A percentile compares a stretch with the other conserved stretches of the same genome.
phyloP scores from a whole-genome alignment of 23 tunicate species.

The Styela plicata region DNA sequence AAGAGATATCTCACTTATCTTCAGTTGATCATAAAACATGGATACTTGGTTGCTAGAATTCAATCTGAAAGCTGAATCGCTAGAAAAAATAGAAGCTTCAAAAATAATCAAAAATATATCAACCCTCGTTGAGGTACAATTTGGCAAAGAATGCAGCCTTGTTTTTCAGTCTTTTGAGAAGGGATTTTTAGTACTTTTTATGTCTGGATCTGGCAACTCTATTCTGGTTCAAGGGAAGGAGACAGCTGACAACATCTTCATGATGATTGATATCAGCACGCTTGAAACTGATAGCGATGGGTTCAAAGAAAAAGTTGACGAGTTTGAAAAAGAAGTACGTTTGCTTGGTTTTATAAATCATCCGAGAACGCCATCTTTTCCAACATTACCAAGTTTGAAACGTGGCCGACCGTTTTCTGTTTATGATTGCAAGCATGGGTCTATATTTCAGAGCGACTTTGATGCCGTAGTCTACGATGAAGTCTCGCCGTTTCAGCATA shows the following conservation, averaged over 20 bases:
- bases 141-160: not conserved
- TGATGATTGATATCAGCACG: not conserved
- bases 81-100: not conserved
- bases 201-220: not conserved
- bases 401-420: slow-evolving; percentile 46
- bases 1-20: too few species aligned
- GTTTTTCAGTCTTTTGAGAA: not conserved
- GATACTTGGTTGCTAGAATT: slow-evolving; percentile 3
- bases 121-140: not conserved
- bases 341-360: not conserved
- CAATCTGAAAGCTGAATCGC: not conserved
- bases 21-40: too few species aligned
- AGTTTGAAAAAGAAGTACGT: not conserved
- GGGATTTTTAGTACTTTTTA: not conserved
- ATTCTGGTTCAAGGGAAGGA: not conserved
- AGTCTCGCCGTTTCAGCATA: slow-evolving; percentile 63
- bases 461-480: slow-evolving; percentile 69
- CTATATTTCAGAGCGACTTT: slow-evolving; percentile 63
- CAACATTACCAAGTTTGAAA: slow-evolving; percentile 25
- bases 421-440: slow-evolving; percentile 45
- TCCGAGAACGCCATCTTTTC: not conserved
- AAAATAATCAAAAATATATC: slow-evolving; percentile 3
- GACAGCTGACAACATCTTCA: not conserved
- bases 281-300: not conserved
- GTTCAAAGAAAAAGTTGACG: not conserved